Percentiles rank a stretch among this genome's conserved stretches.
These are phyloP conservation scores for Laterallus jamaicensis DNA, from an alignment of 2,113 vertebrate species.

Conservation along the genomic window DNA sequence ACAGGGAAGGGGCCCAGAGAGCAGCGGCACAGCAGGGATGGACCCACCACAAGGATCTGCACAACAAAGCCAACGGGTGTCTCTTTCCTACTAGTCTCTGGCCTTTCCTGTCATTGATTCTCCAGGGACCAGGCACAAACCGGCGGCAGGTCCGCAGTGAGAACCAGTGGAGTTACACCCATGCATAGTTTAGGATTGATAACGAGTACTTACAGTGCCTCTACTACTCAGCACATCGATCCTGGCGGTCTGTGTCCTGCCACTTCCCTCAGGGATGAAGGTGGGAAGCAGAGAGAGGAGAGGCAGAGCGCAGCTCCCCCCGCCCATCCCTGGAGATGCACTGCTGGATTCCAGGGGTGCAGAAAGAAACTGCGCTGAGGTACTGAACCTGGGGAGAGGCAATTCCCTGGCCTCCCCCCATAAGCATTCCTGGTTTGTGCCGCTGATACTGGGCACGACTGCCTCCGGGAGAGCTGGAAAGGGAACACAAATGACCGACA, in stretches of 20 bases:
- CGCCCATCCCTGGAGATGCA: fast-evolving
- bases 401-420: neutral
- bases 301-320: neutral
- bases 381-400: neutral
- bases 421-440: neutral
- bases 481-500: neutral
- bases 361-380: neutral
- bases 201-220: fast-evolving
- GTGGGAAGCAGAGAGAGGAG: fast-evolving
- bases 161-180: neutral
- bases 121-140: neutral
- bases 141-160: fast-evolving
- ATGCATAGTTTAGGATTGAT: fast-evolving
- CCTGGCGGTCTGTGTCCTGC: neutral
- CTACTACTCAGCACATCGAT: fast-evolving
- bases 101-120: neutral
- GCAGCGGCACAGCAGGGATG: fast-evolving
- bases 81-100: neutral
- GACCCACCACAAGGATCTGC: fast-evolving
- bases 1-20: neutral
- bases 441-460: neutral
- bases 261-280: neutral
- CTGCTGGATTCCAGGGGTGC: neutral
- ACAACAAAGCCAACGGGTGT: fast-evolving
- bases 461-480: neutral